Evolutionary conservation across 2,113 vertebrate genomes (phyloP).

Genomic region (Actenoides hombroni): DNA sequence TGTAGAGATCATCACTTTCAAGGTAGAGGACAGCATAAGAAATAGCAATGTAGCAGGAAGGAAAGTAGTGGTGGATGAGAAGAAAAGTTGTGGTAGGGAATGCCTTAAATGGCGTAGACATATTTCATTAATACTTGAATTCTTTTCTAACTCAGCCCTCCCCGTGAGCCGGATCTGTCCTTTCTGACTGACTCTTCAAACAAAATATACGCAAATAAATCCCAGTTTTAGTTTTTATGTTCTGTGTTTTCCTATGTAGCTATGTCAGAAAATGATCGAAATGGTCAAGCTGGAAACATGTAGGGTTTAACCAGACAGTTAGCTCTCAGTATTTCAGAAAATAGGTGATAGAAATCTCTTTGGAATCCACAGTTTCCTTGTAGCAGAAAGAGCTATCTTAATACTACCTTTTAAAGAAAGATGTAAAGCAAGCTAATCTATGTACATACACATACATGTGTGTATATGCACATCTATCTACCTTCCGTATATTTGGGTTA

Average conservation of each 20-base stretch:
- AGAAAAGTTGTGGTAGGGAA: not conserved
- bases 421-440: not conserved
- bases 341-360: not conserved
- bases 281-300: not conserved
- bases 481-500: not conserved
- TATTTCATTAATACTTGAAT: not conserved
- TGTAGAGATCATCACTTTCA: not conserved
- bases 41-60: not conserved
- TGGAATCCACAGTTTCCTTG: not conserved
- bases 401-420: not conserved
- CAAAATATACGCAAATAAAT: not conserved
- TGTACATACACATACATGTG: not conserved
- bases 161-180: fast-evolving
- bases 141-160: not conserved
- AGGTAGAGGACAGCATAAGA: not conserved
- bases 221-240: not conserved
- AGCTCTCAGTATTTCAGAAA: not conserved
- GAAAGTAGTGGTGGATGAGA: not conserved
- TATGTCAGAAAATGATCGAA: not conserved
- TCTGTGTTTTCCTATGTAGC: not conserved
- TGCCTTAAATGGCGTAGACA: not conserved
- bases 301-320: not conserved
- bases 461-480: not conserved
- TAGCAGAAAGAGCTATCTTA: not conserved
- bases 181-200: not conserved